Conservation (phyloP, 2,888 invertebrate genomes). For the Ptychoptera albimana region DNA sequence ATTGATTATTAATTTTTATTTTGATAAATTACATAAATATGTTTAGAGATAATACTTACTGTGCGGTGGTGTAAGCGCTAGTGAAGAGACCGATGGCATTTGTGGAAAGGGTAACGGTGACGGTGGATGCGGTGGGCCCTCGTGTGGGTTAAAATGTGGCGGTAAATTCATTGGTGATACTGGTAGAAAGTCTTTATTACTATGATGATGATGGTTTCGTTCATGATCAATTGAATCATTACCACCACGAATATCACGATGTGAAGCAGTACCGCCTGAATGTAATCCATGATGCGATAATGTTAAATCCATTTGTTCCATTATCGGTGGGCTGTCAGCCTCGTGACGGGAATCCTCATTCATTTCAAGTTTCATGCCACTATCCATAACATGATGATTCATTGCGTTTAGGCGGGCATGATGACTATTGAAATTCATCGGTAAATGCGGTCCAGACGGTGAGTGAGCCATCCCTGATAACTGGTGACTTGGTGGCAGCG, state of each 20-base stretch:
- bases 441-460: constrained; percentile 7
- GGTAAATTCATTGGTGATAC: constrained; percentile 31
- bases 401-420: neutral
- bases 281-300: constrained; percentile 6
- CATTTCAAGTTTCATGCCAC: constrained; percentile 23
- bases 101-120: constrained; percentile 55
- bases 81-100: constrained; percentile 43
- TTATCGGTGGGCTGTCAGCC: constrained; percentile 25
- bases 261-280: neutral
- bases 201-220: constrained; percentile 21
- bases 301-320: constrained; percentile 31
- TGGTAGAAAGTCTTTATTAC: constrained; percentile 24
- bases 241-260: neutral
- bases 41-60: constrained; percentile 40
- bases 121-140: constrained; percentile 36
- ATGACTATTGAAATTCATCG: constrained; percentile 4
- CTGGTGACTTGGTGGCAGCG: neutral
- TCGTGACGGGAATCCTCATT: constrained; percentile 12
- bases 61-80: constrained; percentile 70
- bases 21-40: neutral
- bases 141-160: constrained; percentile 27
- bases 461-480: no score
- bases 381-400: constrained; percentile 9
- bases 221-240: constrained; percentile 12
- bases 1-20: no score